These are phyloP conservation scores for Mesorhabditis spiculigera DNA, from an alignment of 2,888 invertebrate genomes.

Conservation along the genomic window DNA sequence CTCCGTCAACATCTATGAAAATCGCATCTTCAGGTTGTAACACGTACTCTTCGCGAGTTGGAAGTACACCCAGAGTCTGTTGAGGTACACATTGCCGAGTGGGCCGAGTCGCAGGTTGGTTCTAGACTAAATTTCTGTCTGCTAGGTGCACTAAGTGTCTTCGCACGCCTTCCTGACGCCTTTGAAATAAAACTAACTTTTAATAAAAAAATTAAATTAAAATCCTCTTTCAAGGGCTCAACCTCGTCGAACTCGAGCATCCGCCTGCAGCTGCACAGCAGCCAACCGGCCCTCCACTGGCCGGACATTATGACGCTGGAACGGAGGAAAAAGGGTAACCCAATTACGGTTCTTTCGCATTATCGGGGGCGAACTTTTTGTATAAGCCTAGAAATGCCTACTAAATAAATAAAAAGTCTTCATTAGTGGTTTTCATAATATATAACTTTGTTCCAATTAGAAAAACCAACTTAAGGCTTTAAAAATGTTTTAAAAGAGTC, in stretches of 20 bases:
- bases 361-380: no score
- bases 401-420: no score
- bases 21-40: background rate
- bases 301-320: conserved; percentile 4
- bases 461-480: no score
- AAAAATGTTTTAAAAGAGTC: no score
- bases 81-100: background rate
- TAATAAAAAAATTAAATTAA: no score
- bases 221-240: background rate
- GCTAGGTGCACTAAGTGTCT: no score
- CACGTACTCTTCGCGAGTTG: background rate
- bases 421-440: no score
- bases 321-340: background rate
- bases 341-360: background rate
- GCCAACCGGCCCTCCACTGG: conserved; percentile 2
- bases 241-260: conserved; percentile 1
- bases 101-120: background rate
- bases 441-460: no score
- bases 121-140: no score
- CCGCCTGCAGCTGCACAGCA: background rate
- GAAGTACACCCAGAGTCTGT: background rate
- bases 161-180: no score
- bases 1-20: background rate
- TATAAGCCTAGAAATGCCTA: no score
- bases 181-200: no score